Base-by-base conservation (phyloP, 2,888 invertebrate species). In the Halictus quadricinctus region DNA sequence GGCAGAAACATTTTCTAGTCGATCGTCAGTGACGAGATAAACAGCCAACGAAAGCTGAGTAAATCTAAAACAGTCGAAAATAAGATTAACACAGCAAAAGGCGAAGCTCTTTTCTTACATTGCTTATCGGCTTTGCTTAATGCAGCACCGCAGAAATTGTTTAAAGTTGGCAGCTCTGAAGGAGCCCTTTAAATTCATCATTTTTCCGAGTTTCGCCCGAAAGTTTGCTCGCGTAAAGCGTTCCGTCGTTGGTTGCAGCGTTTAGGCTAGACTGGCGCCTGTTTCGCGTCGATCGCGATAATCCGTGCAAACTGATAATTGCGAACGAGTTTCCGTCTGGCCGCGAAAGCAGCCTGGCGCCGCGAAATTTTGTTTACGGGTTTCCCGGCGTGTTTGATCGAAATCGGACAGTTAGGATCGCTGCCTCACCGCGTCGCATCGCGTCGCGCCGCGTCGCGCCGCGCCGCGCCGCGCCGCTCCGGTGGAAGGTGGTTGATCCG, bases 341-440 rank as follows among this genome's bases (percentile, higher is more conserved):
- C 1, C 12, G 25, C 41, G 21, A 41, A 54, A 36, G 25, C 41
- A 60, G 43, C 21, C 36, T 74, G 85, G 72, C 80, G 84, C 77
- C 84, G n/a, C 18, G 46, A 73, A 66, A 84, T 70, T 84, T 78
- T 78, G 54, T 79, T 84, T 85, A 73, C 76, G 70, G 15, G 50
- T 43, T 60, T 15, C n/a, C 18, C 15, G 12, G 5, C 15, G 36
- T 25, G 1, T 25, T 29, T 80, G 43, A 85, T 60, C 76, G 50
- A 78, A 80, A 64, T 72, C 64, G 85, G 25, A 46, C 69, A 69
- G 64, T 76, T 83, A 76, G 50, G 48, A 60, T 29, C 72, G 75
- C 25, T n/a, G 13, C 5, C 73, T 75, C 58, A 18, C 43, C 70
- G 29, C 12, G 12, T 1, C 74, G 66, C 50, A 15, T 3, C 36